These are phyloP conservation scores for Ceratothoa steindachneri DNA, from an alignment of 2,888 invertebrate species.

Conservation along the genomic window DNA sequence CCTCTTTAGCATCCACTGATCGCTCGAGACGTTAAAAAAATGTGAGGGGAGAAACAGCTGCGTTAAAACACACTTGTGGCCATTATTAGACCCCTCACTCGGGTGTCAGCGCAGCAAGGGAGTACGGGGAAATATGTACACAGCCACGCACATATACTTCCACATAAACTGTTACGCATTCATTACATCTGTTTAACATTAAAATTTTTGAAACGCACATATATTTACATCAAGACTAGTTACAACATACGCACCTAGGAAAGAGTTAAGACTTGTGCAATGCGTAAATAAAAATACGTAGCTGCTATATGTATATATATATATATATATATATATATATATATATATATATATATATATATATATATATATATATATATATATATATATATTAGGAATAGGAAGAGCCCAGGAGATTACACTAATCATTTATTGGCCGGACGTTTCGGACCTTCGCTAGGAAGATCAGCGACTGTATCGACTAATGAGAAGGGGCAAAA, in stretches of 20 bases:
- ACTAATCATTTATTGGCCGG: too few species aligned
- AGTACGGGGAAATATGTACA: too few species aligned
- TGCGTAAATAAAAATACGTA: background rate
- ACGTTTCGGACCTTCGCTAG: too few species aligned
- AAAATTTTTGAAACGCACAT: background rate
- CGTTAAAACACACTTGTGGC: background rate
- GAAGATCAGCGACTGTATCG: too few species aligned
- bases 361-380: background rate
- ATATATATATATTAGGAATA: background rate
- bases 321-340: background rate
- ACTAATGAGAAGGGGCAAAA: too few species aligned
- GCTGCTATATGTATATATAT: background rate
- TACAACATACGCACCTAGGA: too few species aligned
- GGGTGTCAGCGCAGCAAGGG: background rate
- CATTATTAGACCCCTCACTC: background rate
- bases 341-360: background rate
- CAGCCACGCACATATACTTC: too few species aligned
- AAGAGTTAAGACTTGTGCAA: too few species aligned
- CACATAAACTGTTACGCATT: too few species aligned
- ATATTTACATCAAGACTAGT: background rate
- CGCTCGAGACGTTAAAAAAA: background rate
- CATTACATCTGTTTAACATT: background rate
- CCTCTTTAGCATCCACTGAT: background rate
- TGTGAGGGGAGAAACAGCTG: background rate
- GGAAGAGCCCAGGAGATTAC: too few species aligned